Base-by-base conservation (phyloP, 2,888 invertebrate genomes). In the Eurois occulta region DNA sequence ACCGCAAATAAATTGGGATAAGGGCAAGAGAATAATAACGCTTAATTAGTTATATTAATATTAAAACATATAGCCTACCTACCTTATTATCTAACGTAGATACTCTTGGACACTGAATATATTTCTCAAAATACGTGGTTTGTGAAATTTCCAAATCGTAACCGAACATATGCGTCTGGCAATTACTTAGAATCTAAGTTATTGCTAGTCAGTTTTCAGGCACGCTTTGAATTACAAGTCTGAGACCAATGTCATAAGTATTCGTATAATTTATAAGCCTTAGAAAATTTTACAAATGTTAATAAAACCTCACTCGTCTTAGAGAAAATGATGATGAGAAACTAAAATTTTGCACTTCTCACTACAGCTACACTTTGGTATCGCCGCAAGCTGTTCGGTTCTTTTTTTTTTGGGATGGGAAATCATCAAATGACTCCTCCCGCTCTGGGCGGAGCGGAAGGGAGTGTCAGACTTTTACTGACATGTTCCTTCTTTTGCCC, bases 181-280 rank as follows among this genome's bases (percentile, higher is more conserved):
- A 64, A 71, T 78, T 55, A 77, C 64, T 78, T 78, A 71, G n/a
- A 52, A 32, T 21, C 24, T 78, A 55, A 77, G 64, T 65, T 77
- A 77, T 64, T 16, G 11, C 64, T 7, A 55, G 43, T n/a, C 64
- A 64, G 28, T 77, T 71, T 38, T 55, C 77, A 72, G 43, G 11
- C 38, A 71, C 64, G 38, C 43, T 64, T 65, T 77, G 64, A 64
- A 78, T 77, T 65, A 71, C 16, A 71, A 78, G 16, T 64, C 77
- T 55, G 71, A 38, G 24, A 8, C 24, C 21, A 75, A 65, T 46
- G 28, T 38, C 32, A 55, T 38, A 65, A 35, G 35, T 77, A 65
- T 74, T 74, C 43, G 18, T 41, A 18, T 65, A 41, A 65, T 65
- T 65, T 41, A 65, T 41, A 16, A n/a, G 41, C 0, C 65, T 65